Evolutionary conservation across 2,888 invertebrate genomes (phyloP).

Genomic region (Mesorhabditis spiculigera): DNA sequence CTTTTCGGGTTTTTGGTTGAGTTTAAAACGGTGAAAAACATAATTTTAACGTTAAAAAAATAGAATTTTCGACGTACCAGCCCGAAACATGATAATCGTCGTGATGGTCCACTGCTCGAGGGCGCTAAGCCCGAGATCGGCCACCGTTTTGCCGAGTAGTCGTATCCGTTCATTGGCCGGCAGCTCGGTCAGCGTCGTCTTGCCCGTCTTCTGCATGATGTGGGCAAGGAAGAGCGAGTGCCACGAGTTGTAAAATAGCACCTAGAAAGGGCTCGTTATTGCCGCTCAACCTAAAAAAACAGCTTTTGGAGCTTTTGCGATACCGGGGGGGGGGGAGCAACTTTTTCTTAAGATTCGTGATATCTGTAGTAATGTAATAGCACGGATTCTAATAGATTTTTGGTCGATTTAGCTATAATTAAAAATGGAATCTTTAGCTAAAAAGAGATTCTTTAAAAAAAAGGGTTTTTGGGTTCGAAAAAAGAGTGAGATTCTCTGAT

Average conservation of each 20-base stretch:
- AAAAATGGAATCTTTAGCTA: too few species aligned
- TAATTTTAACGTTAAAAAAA: background rate
- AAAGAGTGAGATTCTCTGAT: too few species aligned
- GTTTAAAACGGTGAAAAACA: background rate
- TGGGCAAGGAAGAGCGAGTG: constrained; percentile 26
- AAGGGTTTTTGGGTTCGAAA: too few species aligned
- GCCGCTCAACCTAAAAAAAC: too few species aligned
- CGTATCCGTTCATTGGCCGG: constrained; percentile 19
- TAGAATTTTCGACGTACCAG: constrained; percentile 19
- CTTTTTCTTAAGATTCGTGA: too few species aligned
- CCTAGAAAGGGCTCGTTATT: constrained; percentile 14
- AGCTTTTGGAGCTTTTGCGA: too few species aligned
- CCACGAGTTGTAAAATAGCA: constrained; percentile 30
- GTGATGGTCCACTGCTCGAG: constrained; percentile 39
- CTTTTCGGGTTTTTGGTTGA: too few species aligned
- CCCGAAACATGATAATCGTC: constrained; percentile 26
- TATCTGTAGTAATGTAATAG: too few species aligned
- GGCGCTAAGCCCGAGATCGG: constrained; percentile 22
- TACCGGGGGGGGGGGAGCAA: too few species aligned
- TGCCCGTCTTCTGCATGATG: constrained; percentile 3
- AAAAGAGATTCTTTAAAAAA: too few species aligned
- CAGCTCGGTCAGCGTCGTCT: constrained; percentile 17
- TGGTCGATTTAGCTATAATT: too few species aligned
- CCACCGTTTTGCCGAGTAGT: constrained; percentile 14
- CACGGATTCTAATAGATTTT: too few species aligned